Conservation (phyloP, 2,797 vertebrate genomes). For the Myotis daubentonii region DNA sequence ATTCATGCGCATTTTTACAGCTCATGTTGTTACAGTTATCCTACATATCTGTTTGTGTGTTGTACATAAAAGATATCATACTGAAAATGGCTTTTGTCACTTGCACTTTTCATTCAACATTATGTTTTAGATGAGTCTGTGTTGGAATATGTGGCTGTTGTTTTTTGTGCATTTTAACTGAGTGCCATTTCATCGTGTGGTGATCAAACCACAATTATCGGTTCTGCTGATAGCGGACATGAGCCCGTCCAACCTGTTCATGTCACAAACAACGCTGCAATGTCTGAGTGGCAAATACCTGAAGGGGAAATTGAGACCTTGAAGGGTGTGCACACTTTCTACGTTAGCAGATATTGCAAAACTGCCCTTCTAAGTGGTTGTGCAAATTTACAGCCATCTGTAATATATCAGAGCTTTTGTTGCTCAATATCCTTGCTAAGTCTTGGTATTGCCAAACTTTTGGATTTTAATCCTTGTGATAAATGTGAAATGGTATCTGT, state of each 20-base stretch:
- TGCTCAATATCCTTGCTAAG: not conserved
- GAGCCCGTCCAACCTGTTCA: not conserved
- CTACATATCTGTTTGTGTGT: not conserved
- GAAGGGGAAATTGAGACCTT: not conserved
- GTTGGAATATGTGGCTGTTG: not conserved
- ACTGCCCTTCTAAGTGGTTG: not conserved
- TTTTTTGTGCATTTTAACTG: not conserved
- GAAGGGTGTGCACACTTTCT: not conserved
- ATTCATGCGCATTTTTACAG: not conserved
- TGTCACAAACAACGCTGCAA: not conserved
- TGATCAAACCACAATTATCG: not conserved
- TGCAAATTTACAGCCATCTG: not conserved
- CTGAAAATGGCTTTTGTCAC: not conserved
- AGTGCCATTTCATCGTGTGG: not conserved
- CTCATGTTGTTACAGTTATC: not conserved
- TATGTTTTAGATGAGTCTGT: not conserved
- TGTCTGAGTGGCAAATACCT: not conserved
- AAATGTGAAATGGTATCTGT: not conserved
- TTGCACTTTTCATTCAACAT: conserved; percentile 2
- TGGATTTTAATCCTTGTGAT: not conserved
- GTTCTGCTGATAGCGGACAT: not conserved
- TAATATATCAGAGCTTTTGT: not conserved
- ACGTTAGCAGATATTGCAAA: not conserved
- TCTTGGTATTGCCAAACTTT: not conserved
- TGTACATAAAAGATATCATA: not conserved